Evolutionary conservation across 2,113 vertebrate genomes (phyloP), one percentile per base, ranked within the genome.

Genomic region (Strigops habroptila): DNA sequence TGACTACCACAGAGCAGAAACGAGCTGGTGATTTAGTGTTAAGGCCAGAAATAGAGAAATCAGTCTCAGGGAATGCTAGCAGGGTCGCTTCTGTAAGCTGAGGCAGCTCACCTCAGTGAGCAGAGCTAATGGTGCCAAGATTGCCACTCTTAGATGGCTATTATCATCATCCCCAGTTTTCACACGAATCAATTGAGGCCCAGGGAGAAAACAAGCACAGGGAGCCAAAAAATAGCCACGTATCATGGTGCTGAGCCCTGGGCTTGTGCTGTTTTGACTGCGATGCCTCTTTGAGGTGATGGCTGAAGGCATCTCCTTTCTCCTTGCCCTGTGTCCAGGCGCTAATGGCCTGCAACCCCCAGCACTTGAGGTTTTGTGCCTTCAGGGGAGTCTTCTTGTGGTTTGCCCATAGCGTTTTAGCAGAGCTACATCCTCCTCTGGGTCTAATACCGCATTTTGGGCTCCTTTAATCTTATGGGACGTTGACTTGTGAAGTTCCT

Each of bases 401-500:
- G 37, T 67, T 86, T 87, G 75, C 94, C 46, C 30, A 1, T 16
- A 10, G 12, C 16, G 77, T 79, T 96, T 97, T 52, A 63, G 77
- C 76, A 93, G 90, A 83, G 86, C 86, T 86, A 39, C 59, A 43
- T 89, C 88, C 39, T 91, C 63, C 70, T 59, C 1, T 64, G 77
- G 52, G 35, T 85, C 90, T 93, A 82, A 93, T 27, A 48, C 74
- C 31, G 9, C 35, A 12, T 73, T 91, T 63, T 74, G 81, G 90
- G 84, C 65, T 94, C 85, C 53, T 94, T 97, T 92, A 67, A 51
- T 93, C 86, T 94, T 79, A 78, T 59, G 68, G 82, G 82, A 74
- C 37, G 64, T 77, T 92, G 83, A 49, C 46, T 65, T 88, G 68
- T 63, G 51, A 93, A 64, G 39, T 79, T 94, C 96, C 96, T 76